Evolutionary conservation across 1,140 invertebrate species (phyloP).

Genomic region (Mycetomoellerius zeteki): DNA sequence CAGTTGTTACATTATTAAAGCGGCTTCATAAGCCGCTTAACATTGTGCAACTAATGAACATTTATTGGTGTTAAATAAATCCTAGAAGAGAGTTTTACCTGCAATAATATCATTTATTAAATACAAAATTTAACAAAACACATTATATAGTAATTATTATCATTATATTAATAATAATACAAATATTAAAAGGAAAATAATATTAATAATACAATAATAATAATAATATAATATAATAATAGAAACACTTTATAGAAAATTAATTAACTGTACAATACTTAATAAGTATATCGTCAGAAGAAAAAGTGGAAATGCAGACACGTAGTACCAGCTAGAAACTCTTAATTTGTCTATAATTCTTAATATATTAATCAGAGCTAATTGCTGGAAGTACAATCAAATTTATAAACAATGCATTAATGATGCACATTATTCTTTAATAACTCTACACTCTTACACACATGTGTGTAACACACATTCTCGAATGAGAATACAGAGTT

Average conservation of each 20-base stretch:
- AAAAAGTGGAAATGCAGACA: conserved; percentile 25
- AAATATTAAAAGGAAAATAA: conserved; percentile 52
- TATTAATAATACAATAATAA: conserved; percentile 64
- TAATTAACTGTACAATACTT: conserved; percentile 71
- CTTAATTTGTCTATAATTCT: not conserved
- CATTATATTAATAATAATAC: conserved; percentile 69
- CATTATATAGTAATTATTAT: conserved; percentile 67
- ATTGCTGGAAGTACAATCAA: conserved; percentile 14
- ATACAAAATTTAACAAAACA: conserved; percentile 75
- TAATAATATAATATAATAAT: conserved; percentile 28
- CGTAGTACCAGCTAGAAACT: conserved; percentile 26
- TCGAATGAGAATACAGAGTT: conserved; percentile 16
- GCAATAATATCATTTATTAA: conserved; percentile 74
- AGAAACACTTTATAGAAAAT: conserved; percentile 54
- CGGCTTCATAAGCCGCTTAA: conserved; percentile 16
- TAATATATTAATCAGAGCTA: conserved; percentile 36
- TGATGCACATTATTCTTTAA: conserved; percentile 28
- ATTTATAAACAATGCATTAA: conserved; percentile 50
- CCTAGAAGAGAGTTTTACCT: not conserved
- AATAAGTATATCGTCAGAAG: conserved; percentile 46
- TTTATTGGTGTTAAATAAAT: conserved; percentile 6
- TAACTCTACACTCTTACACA: not conserved
- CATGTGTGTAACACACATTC: not conserved
- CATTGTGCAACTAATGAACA: not conserved
- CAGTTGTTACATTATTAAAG: conserved; percentile 13